phyloP scores from a whole-genome alignment of 2,113 vertebrate species.

The Eretmodus cyanostictus region DNA sequence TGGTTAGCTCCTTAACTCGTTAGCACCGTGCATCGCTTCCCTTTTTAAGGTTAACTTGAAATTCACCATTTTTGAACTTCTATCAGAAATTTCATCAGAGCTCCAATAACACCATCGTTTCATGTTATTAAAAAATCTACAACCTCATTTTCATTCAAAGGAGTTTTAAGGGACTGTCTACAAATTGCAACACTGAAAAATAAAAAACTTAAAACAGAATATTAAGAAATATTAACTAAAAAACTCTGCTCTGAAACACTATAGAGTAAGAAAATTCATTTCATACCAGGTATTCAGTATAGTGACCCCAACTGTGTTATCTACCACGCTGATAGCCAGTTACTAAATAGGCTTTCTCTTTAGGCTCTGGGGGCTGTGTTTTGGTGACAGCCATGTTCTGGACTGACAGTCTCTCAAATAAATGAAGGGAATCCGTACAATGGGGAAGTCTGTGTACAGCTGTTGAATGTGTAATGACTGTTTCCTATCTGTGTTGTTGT shows the following conservation, averaged over 20 bases:
- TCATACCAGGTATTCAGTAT: not conserved
- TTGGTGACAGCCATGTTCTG: not conserved
- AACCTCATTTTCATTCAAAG: not conserved
- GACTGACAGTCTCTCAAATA: not conserved
- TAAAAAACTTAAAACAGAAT: not conserved
- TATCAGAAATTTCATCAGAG: not conserved
- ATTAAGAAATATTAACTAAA: not conserved
- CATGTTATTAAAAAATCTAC: not conserved
- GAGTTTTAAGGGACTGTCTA: not conserved
- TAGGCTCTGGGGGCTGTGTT: accelerated
- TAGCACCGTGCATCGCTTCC: accelerated
- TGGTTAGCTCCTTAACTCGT: not conserved
- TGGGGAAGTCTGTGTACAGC: not conserved
- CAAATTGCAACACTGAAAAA: not conserved
- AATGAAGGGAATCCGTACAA: not conserved
- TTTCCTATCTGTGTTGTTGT: not conserved
- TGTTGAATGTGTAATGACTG: not conserved
- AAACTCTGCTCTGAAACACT: accelerated
- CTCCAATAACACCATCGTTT: not conserved
- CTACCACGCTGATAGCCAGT: not conserved
- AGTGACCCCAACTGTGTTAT: not conserved
- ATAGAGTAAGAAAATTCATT: accelerated
- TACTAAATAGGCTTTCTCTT: not conserved
- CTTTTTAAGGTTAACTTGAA: not conserved
- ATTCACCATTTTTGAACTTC: not conserved